Evolutionary conservation across 2,888 invertebrate species (phyloP).

Genomic region (Agonopterix arenella): DNA sequence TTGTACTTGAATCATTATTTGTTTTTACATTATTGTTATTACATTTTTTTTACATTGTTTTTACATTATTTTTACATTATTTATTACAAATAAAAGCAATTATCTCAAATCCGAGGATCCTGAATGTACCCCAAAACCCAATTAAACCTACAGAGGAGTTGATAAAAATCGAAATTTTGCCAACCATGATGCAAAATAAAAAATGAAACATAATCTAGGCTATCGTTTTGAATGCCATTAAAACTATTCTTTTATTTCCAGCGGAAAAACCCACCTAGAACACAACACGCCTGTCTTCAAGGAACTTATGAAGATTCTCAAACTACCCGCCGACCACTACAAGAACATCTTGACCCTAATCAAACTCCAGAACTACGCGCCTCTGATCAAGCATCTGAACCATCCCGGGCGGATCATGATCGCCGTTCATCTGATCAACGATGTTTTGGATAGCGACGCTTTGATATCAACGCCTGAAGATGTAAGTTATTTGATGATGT

Average conservation of each 20-base stretch:
- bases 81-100: too few species aligned
- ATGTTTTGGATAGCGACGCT: slow-evolving; percentile 90
- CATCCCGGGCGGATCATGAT: slow-evolving; percentile 90
- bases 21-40: too few species aligned
- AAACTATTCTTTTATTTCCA: slow-evolving; percentile 33
- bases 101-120: too few species aligned
- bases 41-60: too few species aligned
- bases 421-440: slow-evolving; percentile 92
- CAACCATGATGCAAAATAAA: too few species aligned
- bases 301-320: slow-evolving; percentile 94
- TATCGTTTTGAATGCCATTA: too few species aligned
- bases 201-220: too few species aligned
- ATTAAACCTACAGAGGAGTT: too few species aligned
- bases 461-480: slow-evolving; percentile 85
- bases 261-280: slow-evolving; percentile 77
- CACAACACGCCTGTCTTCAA: slow-evolving; percentile 91
- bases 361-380: slow-evolving; percentile 90
- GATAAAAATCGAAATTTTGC: too few species aligned
- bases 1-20: too few species aligned
- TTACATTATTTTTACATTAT: too few species aligned
- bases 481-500: slow-evolving; percentile 61
- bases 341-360: slow-evolving; percentile 93
- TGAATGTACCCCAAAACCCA: too few species aligned
- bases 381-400: slow-evolving; percentile 90
- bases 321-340: slow-evolving; percentile 96